Conservation (phyloP, 2,797 vertebrate species). For the Emys orbicularis region DNA sequence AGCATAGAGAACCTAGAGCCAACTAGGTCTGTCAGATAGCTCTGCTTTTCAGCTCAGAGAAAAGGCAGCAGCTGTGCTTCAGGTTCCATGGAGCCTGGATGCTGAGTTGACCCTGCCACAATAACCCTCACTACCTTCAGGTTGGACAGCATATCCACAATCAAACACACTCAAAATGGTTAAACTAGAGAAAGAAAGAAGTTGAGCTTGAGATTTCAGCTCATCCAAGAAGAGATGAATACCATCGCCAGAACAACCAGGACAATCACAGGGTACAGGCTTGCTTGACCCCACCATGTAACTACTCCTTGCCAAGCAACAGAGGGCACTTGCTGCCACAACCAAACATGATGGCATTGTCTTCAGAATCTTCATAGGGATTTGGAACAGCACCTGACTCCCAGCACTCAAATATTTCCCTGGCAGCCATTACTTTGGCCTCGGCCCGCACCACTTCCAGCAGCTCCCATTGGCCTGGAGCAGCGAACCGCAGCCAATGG, state of each 20-base stretch:
- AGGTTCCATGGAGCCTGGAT: rapidly evolving
- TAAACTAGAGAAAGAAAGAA: neutral
- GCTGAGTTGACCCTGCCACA: neutral
- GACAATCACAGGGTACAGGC: neutral
- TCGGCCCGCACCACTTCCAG: too few relatives aligned
- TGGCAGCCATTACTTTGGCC: neutral
- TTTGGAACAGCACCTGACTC: neutral
- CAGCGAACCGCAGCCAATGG: too few relatives aligned
- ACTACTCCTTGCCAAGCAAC: neutral
- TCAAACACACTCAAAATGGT: neutral
- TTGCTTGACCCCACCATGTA: neutral
- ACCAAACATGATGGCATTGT: neutral
- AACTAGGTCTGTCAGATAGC: rapidly evolving
- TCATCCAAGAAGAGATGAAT: neutral
- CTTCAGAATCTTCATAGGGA: neutral
- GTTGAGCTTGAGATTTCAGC: neutral
- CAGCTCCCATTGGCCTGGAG: too few relatives aligned
- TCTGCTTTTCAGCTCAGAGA: neutral
- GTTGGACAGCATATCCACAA: neutral
- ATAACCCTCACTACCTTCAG: neutral
- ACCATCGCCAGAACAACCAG: neutral
- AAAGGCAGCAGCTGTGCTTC: neutral
- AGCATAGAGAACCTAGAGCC: neutral
- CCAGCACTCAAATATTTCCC: neutral
- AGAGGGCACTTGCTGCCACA: neutral